A percentile compares a stretch with the other conserved stretches of the same genome.
Evolutionary conservation across 2,113 vertebrate genomes (phyloP).

Genomic region (Muntiacus reevesi): DNA sequence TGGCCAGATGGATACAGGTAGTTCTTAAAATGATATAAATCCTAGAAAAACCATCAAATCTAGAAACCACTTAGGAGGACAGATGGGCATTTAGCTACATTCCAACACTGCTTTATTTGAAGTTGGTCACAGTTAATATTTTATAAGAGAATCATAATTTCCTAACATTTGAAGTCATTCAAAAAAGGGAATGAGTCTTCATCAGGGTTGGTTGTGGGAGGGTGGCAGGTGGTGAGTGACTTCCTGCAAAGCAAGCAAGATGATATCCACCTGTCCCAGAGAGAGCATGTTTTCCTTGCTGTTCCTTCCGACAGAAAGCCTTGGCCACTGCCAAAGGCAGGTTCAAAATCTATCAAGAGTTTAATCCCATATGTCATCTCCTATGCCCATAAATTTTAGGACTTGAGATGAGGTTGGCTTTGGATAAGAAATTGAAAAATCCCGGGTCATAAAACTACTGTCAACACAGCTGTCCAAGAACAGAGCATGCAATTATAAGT

Average conservation of each 20-base stretch:
- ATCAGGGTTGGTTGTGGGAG: background rate
- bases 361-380: constrained; percentile 54
- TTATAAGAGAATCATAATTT: background rate
- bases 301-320: background rate
- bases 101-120: background rate
- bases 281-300: background rate
- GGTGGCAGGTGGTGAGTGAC: background rate
- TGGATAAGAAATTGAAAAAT: constrained; percentile 69
- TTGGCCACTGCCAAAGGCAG: constrained; percentile 2
- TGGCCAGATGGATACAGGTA: background rate
- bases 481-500: constrained; percentile 38
- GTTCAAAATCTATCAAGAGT: constrained; percentile 31
- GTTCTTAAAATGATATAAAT: background rate
- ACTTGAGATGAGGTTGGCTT: constrained; percentile 35
- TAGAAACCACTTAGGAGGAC: background rate
- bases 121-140: background rate
- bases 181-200: background rate
- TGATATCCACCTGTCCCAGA: background rate
- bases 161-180: background rate
- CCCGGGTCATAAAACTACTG: constrained; percentile 58
- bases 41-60: background rate
- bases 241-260: background rate
- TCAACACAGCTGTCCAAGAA: constrained; percentile 41
- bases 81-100: background rate
- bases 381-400: constrained; percentile 63